These are phyloP conservation scores for Dromas ardeola DNA, from an alignment of 2,113 vertebrate species.

Conservation along the genomic window DNA sequence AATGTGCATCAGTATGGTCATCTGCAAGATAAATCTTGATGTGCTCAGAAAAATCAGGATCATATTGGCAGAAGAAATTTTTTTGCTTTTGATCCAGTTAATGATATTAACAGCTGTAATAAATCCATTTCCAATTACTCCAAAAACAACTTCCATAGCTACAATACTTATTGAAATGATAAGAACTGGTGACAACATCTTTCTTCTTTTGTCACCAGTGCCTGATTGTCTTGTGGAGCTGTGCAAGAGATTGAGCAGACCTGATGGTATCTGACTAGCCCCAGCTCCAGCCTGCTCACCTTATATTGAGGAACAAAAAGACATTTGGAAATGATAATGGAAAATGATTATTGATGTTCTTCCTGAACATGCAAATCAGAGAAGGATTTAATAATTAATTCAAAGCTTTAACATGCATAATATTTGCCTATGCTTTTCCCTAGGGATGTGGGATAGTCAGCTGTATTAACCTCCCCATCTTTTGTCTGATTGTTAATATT, in stretches of 20 bases:
- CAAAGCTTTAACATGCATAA: neutral
- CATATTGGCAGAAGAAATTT: neutral
- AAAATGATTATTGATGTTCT: neutral
- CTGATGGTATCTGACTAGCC: neutral
- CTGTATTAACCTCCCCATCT: neutral
- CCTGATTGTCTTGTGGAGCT: neutral
- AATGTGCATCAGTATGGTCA: neutral
- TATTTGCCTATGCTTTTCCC: slow-evolving; percentile 13
- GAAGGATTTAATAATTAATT: neutral
- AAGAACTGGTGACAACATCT: slow-evolving; percentile 11
- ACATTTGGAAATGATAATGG: neutral
- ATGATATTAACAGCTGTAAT: slow-evolving; percentile 8
- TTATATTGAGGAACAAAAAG: neutral
- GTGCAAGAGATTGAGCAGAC: neutral
- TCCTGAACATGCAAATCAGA: slow-evolving; percentile 34
- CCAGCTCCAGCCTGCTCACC: neutral
- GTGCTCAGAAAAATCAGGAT: slow-evolving; percentile 45
- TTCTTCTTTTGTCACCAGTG: neutral
- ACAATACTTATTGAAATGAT: neutral
- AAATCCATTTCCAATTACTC: slow-evolving; percentile 37
- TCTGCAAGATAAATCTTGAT: slow-evolving; percentile 39
- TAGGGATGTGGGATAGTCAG: neutral
- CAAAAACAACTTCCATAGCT: slow-evolving; percentile 4
- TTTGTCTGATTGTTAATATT: neutral
- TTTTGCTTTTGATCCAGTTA: slow-evolving; percentile 31